Percentiles rank a stretch among this genome's conserved stretches.
These are phyloP conservation scores for Morone saxatilis DNA, from an alignment of 2,113 vertebrate species.

Conservation along the genomic window DNA sequence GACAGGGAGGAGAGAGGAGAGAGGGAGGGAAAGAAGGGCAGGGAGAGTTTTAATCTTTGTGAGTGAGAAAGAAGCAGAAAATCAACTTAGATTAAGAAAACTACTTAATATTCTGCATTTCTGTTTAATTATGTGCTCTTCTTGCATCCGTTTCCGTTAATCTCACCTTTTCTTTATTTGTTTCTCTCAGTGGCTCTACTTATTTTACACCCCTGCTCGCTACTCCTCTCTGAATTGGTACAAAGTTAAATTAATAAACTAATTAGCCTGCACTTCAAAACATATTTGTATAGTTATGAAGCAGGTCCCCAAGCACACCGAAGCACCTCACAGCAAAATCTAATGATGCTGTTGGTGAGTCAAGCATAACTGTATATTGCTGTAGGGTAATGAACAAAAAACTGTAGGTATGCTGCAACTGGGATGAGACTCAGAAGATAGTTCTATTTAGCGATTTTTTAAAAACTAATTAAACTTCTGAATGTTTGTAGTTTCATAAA, in stretches of 20 bases:
- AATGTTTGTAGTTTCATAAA: constrained; percentile 9
- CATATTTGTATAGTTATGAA: constrained; percentile 63
- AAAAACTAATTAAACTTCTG: constrained; percentile 11
- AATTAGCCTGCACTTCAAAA: constrained; percentile 72
- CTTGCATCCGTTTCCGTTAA: constrained; percentile 19
- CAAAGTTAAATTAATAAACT: constrained; percentile 63
- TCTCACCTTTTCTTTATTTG: constrained; percentile 23
- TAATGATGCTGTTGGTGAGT: constrained; percentile 50
- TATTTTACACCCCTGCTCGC: neutral
- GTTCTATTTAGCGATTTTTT: neutral
- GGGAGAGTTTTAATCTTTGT: constrained; percentile 4
- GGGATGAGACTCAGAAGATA: constrained; percentile 12
- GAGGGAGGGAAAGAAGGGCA: neutral
- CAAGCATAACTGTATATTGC: constrained; percentile 14
- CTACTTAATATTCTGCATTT: constrained; percentile 8
- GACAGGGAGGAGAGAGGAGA: constrained; percentile 3
- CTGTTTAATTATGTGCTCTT: constrained; percentile 1
- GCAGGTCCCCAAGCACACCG: constrained; percentile 42
- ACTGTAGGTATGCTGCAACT: constrained; percentile 4
- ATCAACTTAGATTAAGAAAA: neutral
- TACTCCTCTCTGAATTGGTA: constrained; percentile 41
- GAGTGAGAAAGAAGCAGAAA: constrained; percentile 1
- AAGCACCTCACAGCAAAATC: constrained; percentile 51
- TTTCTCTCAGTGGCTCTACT: neutral
- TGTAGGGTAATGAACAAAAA: constrained; percentile 50